Base-by-base conservation (phyloP, 2,113 vertebrate genomes). In the Acrocephalus kingi region DNA sequence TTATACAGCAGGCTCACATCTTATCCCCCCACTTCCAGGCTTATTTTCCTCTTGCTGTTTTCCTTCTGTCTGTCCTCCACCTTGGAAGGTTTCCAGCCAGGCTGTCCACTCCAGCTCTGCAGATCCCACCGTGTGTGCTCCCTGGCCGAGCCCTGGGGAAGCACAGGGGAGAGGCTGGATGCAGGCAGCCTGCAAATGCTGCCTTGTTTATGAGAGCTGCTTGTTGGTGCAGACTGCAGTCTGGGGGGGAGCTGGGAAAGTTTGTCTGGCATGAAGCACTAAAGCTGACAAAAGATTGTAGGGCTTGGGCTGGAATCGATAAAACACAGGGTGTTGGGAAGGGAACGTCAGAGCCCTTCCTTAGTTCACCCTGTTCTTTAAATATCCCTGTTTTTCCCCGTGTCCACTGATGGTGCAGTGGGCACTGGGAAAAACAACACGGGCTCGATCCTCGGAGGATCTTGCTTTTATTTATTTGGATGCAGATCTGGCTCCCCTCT, bases 101-200 rank as follows among this genome's bases (percentile, higher is more conserved):
- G 64, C 27, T 81, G 81, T 71, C 89, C 89, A 33, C 52, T 52
- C 59, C 6, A 16, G 87, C 90, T 93, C 91, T 80, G 74, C 90
- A 76, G 79, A 73, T 85, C 92, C 85, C 90, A 72, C 89, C 4
- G 28, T 16, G 8, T 62, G 63, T 61, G 92, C 85, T 94, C 46
- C 55, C 67, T 58, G 73, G 73, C 84, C 6, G 23, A 95, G 94
- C 92, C 90, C 90, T 74, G 91, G 77, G 91, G 96, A 94, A 80
- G 49, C 77, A 43, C 30, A 5, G 74, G 74, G 46, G 78, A 89
- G 67, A 83, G 77, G 75, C 91, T 93, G 10, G 87, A 95, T 80
- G 93, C 93, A 85, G 85, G 90, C 94, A 96, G 94, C 94, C 95
- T 96, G 92, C 93, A 96, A 95, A 97, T 94, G 90, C 94, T 90